A percentile compares a stretch with the other conserved stretches of the same genome.
Evolutionary conservation across 2,113 vertebrate genomes (phyloP).

Genomic region (Lamprologus tigripictilis): DNA sequence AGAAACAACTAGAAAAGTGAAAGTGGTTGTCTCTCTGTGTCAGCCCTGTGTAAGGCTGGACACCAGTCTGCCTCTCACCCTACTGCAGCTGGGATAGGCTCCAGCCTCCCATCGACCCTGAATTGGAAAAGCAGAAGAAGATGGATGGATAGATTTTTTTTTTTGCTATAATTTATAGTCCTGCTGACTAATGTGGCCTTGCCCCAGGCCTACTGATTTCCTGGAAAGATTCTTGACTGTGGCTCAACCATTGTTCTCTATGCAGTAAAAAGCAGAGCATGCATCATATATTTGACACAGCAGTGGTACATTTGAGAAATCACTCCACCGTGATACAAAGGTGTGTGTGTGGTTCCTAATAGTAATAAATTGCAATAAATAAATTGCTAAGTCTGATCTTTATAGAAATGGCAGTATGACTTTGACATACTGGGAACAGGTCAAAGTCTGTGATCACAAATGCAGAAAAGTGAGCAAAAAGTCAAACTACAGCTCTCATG

Average conservation of each 20-base stretch:
- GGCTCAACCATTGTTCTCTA: background rate
- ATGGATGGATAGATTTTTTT: background rate
- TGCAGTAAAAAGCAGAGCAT: background rate
- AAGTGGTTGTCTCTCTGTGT: background rate
- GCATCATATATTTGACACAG: background rate
- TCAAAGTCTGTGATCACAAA: background rate
- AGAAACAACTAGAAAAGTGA: background rate
- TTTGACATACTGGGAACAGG: background rate
- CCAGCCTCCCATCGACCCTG: background rate
- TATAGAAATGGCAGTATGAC: background rate
- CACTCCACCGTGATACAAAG: background rate
- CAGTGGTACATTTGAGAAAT: background rate
- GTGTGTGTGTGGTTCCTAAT: background rate
- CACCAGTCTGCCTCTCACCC: background rate
- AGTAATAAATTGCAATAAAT: background rate
- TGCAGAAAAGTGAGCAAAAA: fast-evolving
- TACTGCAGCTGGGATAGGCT: background rate
- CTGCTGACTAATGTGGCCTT: background rate
- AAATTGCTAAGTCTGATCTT: fast-evolving
- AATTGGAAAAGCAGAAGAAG: background rate
- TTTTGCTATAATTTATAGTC: background rate
- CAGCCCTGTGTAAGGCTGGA: background rate
- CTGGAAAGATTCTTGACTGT: background rate
- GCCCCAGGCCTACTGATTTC: background rate
- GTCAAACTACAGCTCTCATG: background rate